Conservation (phyloP, 1,140 invertebrate species). For the Bicyclus anynana region DNA sequence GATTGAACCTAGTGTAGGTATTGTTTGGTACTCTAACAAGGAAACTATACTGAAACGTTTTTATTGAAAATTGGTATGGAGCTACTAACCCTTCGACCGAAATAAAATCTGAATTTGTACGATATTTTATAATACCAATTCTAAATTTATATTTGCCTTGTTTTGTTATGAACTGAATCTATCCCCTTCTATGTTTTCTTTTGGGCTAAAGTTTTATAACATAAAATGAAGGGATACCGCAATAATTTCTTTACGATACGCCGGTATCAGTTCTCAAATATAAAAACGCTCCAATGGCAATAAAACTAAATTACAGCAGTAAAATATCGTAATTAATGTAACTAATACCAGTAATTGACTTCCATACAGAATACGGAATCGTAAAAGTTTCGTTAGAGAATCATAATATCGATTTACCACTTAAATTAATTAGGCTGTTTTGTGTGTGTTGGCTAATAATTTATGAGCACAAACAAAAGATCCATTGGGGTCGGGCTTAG, state of each 20-base stretch:
- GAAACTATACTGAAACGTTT: too few species aligned
- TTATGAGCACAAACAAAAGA: constrained; percentile 39
- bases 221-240: constrained; percentile 51
- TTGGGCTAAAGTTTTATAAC: constrained; percentile 46
- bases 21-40: too few species aligned
- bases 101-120: too few species aligned
- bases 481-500: constrained; percentile 23
- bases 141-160: too few species aligned
- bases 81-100: too few species aligned
- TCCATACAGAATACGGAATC: constrained; percentile 47
- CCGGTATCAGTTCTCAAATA: constrained; percentile 40
- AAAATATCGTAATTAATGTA: constrained; percentile 70
- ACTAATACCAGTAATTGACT: constrained; percentile 65
- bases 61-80: too few species aligned
- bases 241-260: constrained; percentile 57
- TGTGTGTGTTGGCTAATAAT: constrained; percentile 34
- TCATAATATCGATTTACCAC: constrained; percentile 34
- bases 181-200: constrained; percentile 27
- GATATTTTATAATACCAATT: too few species aligned
- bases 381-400: constrained; percentile 38
- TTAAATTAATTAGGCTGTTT: constrained; percentile 46
- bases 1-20: too few species aligned
- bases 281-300: constrained; percentile 59
- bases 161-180: neutral
- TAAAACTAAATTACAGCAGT: constrained; percentile 64